Conservation (phyloP, 2,113 vertebrate species). For the Micromys minutus region DNA sequence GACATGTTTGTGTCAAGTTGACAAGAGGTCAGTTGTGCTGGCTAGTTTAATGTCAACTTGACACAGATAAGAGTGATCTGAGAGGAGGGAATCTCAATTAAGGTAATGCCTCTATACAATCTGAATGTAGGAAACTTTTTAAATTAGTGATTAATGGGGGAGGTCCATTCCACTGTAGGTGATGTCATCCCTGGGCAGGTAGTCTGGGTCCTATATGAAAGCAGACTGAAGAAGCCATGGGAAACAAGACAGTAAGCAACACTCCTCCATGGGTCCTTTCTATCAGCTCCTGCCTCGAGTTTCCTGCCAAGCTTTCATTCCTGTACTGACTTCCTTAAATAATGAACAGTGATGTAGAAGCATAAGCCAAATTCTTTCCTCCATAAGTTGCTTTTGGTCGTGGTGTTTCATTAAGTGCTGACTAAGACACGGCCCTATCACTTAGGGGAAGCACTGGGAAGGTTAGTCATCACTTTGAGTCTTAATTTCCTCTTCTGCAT, state of each 20-base stretch:
- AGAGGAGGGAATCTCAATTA: neutral
- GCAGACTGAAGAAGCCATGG: too few species aligned
- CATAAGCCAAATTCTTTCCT: neutral
- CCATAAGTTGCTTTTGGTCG: neutral
- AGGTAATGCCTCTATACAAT: neutral
- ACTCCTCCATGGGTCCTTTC: neutral
- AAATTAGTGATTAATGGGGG: neutral
- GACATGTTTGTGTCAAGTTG: neutral
- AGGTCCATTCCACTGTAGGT: neutral
- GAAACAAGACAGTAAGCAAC: neutral
- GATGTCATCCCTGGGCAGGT: neutral
- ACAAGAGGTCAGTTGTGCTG: neutral
- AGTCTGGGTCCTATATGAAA: neutral
- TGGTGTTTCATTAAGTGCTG: neutral
- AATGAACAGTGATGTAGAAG: neutral
- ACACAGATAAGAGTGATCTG: neutral
- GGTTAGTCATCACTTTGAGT: neutral
- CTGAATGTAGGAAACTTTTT: neutral
- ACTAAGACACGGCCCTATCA: neutral
- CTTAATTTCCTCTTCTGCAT: slow-evolving; percentile 4
- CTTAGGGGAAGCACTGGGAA: neutral
- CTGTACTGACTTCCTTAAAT: neutral
- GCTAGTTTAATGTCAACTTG: neutral
- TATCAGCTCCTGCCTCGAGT: neutral
- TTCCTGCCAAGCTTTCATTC: neutral